These are phyloP conservation scores for Drosophila tani DNA, from an alignment of 1,140 invertebrate species.

Conservation along the genomic window DNA sequence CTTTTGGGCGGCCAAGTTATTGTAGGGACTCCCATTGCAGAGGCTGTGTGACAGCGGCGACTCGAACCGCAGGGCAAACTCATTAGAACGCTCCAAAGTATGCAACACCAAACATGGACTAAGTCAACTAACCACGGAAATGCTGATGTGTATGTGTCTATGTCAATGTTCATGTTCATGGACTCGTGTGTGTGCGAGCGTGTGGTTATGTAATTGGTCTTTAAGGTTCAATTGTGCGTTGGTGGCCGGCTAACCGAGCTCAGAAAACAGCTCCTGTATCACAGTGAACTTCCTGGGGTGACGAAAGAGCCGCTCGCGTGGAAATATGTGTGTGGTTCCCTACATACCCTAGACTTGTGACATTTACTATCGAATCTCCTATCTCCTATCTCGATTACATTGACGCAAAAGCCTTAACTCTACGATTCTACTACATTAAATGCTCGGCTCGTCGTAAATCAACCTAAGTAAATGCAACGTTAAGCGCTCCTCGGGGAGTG, in stretches of 20 bases:
- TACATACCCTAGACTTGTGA: slow-evolving; percentile 19
- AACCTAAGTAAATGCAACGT: slow-evolving; percentile 54
- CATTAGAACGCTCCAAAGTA: slow-evolving; percentile 50
- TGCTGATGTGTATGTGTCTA: slow-evolving; percentile 38
- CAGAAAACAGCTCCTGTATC: slow-evolving; percentile 40
- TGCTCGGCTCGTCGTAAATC: slow-evolving; percentile 40
- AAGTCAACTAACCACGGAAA: slow-evolving; percentile 53
- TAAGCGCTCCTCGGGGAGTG: slow-evolving; percentile 46
- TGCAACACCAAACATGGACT: slow-evolving; percentile 58
- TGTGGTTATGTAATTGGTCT: slow-evolving; percentile 47
- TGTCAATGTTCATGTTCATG: slow-evolving; percentile 19
- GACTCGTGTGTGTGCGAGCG: slow-evolving; percentile 18
- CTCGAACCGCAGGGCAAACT: slow-evolving; percentile 37
- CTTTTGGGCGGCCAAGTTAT: neutral
- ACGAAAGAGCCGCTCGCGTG: slow-evolving; percentile 34
- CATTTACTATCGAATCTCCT: slow-evolving; percentile 22
- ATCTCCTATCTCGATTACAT: slow-evolving; percentile 1
- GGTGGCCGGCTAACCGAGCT: slow-evolving; percentile 37
- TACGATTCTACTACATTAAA: slow-evolving; percentile 46
- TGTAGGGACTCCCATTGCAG: neutral
- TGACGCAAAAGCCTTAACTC: slow-evolving; percentile 36
- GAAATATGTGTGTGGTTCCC: slow-evolving; percentile 21
- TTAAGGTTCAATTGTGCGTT: slow-evolving; percentile 42
- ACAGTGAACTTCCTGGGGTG: slow-evolving; percentile 39
- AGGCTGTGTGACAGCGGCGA: neutral